Conservation (phyloP, 2,113 vertebrate species). For the Platycercus adscitus region DNA sequence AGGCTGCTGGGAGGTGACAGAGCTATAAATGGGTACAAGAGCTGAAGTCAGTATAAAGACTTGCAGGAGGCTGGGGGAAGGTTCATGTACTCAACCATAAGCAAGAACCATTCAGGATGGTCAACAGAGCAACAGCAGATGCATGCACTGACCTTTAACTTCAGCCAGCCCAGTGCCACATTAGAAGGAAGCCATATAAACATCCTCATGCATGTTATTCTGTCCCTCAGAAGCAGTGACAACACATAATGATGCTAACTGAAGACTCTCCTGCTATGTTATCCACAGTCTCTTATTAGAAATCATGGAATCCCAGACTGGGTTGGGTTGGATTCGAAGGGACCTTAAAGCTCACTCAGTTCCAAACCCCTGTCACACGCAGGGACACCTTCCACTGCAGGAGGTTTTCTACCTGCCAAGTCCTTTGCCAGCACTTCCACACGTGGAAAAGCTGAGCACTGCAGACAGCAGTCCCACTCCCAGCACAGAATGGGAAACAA, state of each 20-base stretch:
- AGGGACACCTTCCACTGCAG: neutral
- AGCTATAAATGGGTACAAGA: neutral
- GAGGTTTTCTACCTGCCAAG: neutral
- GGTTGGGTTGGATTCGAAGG: neutral
- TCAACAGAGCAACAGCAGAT: neutral
- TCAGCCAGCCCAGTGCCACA: neutral
- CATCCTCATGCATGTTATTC: neutral
- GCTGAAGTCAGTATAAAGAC: neutral
- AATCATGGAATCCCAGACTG: neutral
- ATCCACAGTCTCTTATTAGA: neutral
- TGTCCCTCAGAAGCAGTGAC: neutral
- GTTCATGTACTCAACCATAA: constrained; percentile 30
- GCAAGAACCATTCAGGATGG: constrained; percentile 17
- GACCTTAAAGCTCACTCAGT: neutral
- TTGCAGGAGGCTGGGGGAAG: neutral
- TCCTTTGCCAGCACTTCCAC: neutral
- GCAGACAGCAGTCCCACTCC: neutral
- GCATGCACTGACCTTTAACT: neutral
- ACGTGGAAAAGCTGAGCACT: neutral
- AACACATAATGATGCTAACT: neutral
- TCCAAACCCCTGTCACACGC: neutral
- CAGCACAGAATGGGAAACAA: neutral
- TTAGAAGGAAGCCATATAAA: neutral
- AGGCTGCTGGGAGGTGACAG: neutral
- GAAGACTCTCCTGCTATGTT: neutral